A percentile compares a stretch with the other conserved stretches of the same genome.
phyloP scores from a whole-genome alignment of 2,888 invertebrate species.

The Clitarchus hookeri region DNA sequence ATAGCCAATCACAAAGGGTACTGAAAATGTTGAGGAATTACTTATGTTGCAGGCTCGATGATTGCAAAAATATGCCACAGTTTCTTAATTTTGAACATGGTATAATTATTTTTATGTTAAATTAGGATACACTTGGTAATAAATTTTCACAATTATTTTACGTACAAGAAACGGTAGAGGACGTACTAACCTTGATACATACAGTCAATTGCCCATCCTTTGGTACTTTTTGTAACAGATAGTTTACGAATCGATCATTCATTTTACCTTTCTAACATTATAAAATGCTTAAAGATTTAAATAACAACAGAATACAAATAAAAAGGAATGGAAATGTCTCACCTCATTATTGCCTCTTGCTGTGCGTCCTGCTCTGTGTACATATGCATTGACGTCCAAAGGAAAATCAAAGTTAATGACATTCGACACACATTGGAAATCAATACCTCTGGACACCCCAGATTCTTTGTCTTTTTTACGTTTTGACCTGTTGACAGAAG shows the following conservation, averaged over 20 bases:
- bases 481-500: constrained; percentile 49
- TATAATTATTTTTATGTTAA: too few species aligned
- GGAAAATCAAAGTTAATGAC: constrained; percentile 99
- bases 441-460: constrained; percentile 95
- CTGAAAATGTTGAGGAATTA: too few species aligned
- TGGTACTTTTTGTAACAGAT: too few species aligned
- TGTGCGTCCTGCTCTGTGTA: constrained; percentile 94
- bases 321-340: constrained; percentile 33
- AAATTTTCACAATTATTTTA: too few species aligned
- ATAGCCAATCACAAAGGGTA: too few species aligned
- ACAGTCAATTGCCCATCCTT: too few species aligned
- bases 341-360: constrained; percentile 84
- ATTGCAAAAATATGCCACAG: too few species aligned
- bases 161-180: too few species aligned
- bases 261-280: background rate
- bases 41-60: too few species aligned
- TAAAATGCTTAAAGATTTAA: background rate
- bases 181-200: too few species aligned
- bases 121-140: too few species aligned
- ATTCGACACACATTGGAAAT: constrained; percentile 96
- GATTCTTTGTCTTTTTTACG: constrained; percentile 88
- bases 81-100: too few species aligned
- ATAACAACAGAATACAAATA: constrained; percentile 29
- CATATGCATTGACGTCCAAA: constrained; percentile 82
- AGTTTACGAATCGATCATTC: background rate